These are phyloP conservation scores for Gymnarchus niloticus DNA, from an alignment of 2,113 vertebrate genomes.

Conservation along the genomic window DNA sequence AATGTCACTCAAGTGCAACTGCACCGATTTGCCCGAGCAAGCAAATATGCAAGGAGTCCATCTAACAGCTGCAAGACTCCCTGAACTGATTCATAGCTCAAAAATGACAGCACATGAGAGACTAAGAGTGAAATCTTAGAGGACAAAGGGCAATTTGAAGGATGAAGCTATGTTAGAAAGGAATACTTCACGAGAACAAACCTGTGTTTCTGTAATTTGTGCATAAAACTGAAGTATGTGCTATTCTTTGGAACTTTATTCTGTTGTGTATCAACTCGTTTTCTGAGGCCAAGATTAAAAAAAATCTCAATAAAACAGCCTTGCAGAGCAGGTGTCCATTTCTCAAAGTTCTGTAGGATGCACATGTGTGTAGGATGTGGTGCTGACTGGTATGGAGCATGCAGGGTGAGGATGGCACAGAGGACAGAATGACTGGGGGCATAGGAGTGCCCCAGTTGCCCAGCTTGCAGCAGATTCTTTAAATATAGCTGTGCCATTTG, in stretches of 20 bases:
- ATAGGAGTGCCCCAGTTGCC: not conserved
- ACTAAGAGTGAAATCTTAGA: not conserved
- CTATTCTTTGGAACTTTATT: not conserved
- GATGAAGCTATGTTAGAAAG: not conserved
- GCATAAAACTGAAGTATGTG: not conserved
- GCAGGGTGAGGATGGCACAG: not conserved
- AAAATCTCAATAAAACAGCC: not conserved
- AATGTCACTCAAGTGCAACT: not conserved
- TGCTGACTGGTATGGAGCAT: no score
- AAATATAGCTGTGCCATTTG: not conserved
- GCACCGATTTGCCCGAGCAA: not conserved
- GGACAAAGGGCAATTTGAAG: not conserved
- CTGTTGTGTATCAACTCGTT: not conserved
- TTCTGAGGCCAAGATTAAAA: not conserved
- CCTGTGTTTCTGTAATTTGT: not conserved
- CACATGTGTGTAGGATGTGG: not conserved
- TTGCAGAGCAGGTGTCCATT: not conserved
- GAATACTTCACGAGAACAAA: not conserved
- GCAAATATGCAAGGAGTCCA: not conserved
- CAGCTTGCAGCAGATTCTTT: not conserved
- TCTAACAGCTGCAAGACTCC: not conserved
- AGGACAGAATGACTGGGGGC: not conserved
- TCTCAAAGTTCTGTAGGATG: not conserved
- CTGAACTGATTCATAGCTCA: not conserved
- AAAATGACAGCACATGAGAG: not conserved